Evolutionary conservation across 2,113 vertebrate species (phyloP), one percentile per base, ranked within the genome.

Genomic region (Rhadina sibilatrix): DNA sequence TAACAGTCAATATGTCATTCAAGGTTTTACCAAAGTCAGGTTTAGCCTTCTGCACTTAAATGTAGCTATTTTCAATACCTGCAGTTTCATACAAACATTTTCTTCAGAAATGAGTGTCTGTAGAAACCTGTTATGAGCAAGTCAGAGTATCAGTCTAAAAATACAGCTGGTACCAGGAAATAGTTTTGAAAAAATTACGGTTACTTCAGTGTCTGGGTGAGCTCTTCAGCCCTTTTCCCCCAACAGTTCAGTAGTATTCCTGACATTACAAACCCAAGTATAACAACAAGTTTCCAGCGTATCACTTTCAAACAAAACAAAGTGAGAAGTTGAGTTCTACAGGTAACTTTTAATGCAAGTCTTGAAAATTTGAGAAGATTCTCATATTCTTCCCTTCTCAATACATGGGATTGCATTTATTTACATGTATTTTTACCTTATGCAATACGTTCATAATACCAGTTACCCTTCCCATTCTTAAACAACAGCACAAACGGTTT

Each of bases 301-400:
- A 80, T 24, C 57, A n/a, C 22, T 70, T 93, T n/a, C 88, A 96
- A 23, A 93, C 81, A 93, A 95, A 96, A 77, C 35, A 88, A 93
- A 83, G 49, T 37, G 22, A 95, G 85, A 90, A 79, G 74, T 25
- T 31, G 40, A 94, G 44, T 85, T 83, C 80, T 92, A 64, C 86
- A 89, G 92, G 76, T 90, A 93, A 93, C 61, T 87, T 96, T 94
- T 95, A 86, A 97, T 93, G 77, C 74, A 90, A 94, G 60, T 93
- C 56, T 90, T 89, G 79, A 89, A 90, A 92, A 52, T 57, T 70
- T 87, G 60, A 87, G 61, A 87, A 77, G 83, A 90, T 76, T 93
- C 47, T 30, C 38, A 5, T 90, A 11, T 53, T 78, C 27, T 47
- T 79, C 21, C 68, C 35, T 89, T 80, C 80, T 89, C 76, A 47